Evolutionary conservation across 2,797 vertebrate genomes (phyloP), one percentile per base, ranked within the genome.

Genomic region (Microctenopoma lineatum): DNA sequence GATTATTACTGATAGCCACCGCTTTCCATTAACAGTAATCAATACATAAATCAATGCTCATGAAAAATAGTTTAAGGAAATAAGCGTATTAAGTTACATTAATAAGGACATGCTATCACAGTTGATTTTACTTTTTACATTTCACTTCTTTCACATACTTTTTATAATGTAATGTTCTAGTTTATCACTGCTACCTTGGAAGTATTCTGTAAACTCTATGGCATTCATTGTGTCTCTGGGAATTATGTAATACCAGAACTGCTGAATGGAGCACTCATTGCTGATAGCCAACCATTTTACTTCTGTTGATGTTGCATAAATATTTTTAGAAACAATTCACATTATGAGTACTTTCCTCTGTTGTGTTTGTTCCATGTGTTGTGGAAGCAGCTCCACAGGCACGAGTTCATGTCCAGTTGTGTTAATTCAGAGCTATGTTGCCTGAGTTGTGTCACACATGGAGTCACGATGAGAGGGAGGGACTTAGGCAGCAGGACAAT

Each of bases 401-500:
- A 21, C 69, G 74, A 84, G 83, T 89, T 89, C 74, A 73, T 89
- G 81, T 87, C 41, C 80, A 70, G 82, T 89, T 87, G 79, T 73
- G 82, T 92, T 90, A 87, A 89, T 80, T 73, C 61, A 86, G 87
- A 90, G 76, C 77, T 66, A 75, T 74, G 89, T 84, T 89, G 82
- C 87, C 36, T 66, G 69, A 83, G 74, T 79, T 77, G 80, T 92
- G 88, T 91, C 87, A 90, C 87, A 86, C 86, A 78, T 79, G 71
- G 89, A 91, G 87, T 92, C 88, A 88, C 88, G 87, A 74, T 42
- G 27, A 83, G 90, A 85, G 92, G 94, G 93, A 94, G 94, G 93
- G 93, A 92, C 92, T 93, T 92, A 84, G 66, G 66, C 87, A 66
- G 67, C 41, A 45, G 90, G 89, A 95, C 94, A 94, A 95, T 94